Conservation (phyloP, 2,113 vertebrate species). For the Natator depressus region DNA sequence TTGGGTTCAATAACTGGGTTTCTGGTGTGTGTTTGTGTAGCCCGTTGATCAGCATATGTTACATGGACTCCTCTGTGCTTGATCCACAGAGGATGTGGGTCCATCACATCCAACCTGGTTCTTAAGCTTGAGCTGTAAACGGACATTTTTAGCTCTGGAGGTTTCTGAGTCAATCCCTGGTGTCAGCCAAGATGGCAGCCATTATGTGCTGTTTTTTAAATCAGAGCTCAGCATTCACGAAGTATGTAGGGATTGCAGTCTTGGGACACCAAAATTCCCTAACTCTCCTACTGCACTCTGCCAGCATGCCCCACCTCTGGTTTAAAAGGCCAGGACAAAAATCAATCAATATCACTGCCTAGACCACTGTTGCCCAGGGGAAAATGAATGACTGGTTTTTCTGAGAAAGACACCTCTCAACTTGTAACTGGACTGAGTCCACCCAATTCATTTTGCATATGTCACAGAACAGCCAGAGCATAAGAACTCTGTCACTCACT, state of each 20-base stretch:
- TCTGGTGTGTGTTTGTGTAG: neutral
- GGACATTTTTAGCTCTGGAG: neutral
- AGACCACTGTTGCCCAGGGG: neutral
- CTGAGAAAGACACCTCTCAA: neutral
- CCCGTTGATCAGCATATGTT: neutral
- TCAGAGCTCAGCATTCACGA: neutral
- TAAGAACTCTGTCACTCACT: neutral
- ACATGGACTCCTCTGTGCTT: neutral
- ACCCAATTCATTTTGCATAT: neutral
- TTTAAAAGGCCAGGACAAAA: neutral
- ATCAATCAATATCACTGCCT: neutral
- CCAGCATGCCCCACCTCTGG: neutral
- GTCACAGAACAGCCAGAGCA: neutral
- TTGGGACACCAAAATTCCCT: neutral
- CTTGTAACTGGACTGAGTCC: neutral
- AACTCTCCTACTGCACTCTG: neutral
- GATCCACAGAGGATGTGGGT: neutral
- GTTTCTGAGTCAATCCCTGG: neutral
- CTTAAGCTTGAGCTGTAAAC: neutral
- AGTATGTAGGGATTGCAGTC: neutral
- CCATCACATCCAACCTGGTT: neutral
- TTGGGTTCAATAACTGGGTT: conserved; percentile 13
- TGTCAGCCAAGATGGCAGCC: neutral
- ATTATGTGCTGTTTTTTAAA: neutral
- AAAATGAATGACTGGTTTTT: neutral